These are phyloP conservation scores for Micrasema longulum DNA, from an alignment of 1,140 invertebrate species.

Conservation along the genomic window DNA sequence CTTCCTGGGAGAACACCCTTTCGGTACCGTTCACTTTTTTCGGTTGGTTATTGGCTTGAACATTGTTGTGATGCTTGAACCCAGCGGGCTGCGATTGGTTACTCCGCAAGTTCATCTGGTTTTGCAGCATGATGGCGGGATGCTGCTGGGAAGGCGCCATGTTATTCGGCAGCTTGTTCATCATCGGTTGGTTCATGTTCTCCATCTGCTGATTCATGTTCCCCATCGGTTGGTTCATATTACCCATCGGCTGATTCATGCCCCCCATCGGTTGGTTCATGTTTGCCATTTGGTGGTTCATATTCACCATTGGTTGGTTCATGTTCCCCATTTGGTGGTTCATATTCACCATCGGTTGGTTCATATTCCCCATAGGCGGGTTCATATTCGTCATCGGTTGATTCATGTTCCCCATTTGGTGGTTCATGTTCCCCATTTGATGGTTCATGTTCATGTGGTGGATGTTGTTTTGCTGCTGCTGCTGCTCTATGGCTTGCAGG, in stretches of 20 bases:
- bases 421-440: slow-evolving; percentile 1
- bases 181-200: slow-evolving; percentile 3
- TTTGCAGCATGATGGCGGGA: slow-evolving; percentile 47
- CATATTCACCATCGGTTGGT: neutral
- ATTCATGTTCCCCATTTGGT: slow-evolving; percentile 12
- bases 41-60: slow-evolving; percentile 6
- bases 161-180: neutral
- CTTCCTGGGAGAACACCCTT: slow-evolving; percentile 16
- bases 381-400: neutral
- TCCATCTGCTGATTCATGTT: slow-evolving; percentile 57
- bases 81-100: neutral
- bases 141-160: slow-evolving; percentile 9
- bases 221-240: slow-evolving; percentile 27
- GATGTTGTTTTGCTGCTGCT: slow-evolving; percentile 41
- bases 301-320: slow-evolving; percentile 9
- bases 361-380: neutral
- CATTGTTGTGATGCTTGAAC: slow-evolving; percentile 29
- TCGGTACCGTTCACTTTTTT: slow-evolving; percentile 26
- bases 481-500: slow-evolving; percentile 35
- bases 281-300: neutral
- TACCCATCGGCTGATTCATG: slow-evolving; percentile 13
- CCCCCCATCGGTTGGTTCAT: slow-evolving; percentile 11
- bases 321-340: slow-evolving; percentile 14
- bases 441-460: slow-evolving; percentile 34
- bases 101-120: slow-evolving; percentile 46